Evolutionary conservation across 2,888 invertebrate species (phyloP), one percentile per base, ranked within the genome.

Genomic region (Diplolepis rosae): DNA sequence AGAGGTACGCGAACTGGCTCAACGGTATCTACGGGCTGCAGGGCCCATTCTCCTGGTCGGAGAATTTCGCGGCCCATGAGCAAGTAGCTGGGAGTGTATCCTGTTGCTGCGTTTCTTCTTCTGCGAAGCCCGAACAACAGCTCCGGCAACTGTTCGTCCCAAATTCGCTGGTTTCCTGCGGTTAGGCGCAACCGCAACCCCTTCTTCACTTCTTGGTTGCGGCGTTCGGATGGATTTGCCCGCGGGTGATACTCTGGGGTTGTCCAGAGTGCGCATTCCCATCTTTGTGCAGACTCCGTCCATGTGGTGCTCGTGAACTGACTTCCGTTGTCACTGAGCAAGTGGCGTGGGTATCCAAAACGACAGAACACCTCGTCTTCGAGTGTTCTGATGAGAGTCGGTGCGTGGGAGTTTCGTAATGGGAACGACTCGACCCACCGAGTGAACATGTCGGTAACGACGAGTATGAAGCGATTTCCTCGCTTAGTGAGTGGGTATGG

Each of bases 361-460:
- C 70, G 45, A 3, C 68, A 42, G 18, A 69, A 71, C 9, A 73
- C 39, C 15, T 71, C 69, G 2, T n/a, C 6, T 7, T 70, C 51
- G 6, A 78, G 51, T 5, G 50, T 42, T 5, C 42, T 18, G 6
- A 76, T 35, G 13, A 75, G 68, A 4, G 18, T 32, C 6, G 15
- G 22, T 0, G 75, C 48, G 2, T 69, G 66, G 11, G 74, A 45
- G n/a, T 15, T 39, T 6, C 66, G 30, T 1, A 74, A 4, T 1
- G 80, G 69, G 65, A 74, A 79, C 0, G 79, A 79, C 45, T 81
- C 80, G 0, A 72, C 70, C 79, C 82, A 83, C 15, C 73, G 69
- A n/a, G 75, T 79, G 42, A 75, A 82, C 4, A 79, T n/a, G 32
- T 81, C 78, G 1, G 77, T 80, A 1, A 78, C 61, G 0, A 81